Evolutionary conservation across 2,888 invertebrate genomes (phyloP), one percentile per base, ranked within the genome.

Genomic region (Minunthozetes semirufus): DNA sequence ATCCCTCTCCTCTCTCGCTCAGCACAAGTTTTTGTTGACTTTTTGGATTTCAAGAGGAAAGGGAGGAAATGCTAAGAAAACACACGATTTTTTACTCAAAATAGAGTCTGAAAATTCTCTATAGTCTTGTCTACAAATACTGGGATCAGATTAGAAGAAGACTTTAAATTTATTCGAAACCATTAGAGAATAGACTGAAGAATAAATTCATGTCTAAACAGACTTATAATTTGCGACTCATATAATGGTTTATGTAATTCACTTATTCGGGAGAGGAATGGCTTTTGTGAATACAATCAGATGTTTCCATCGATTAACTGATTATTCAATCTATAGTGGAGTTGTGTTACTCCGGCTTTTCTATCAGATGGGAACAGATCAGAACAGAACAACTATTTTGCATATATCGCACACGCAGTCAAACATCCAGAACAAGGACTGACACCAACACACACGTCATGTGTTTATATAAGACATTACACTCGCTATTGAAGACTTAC

Each of bases 1-100:
- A 22, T 56, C n/a, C 56, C n/a, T 63, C 56, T 22, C 22, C 33
- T n/a, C 3, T n/a, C 33, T 5, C 33, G 1, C 33, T 56, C 56
- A 4, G n/a, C 19, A 68, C n/a, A 6, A 59, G 22, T 9, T 29
- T 66, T 42, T 68, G 68, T 68, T 68, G 68, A 68, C 46, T 68
- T 68, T 68, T 68, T 8, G 68, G 68, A 68, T 68, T 68, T 68
- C 8, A 66, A 68, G 46, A 68, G 68, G 68, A 68, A 68, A 68
- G 42, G 68, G 38, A 33, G n/a, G n/a, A n/a, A n/a, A n/a, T n/a
- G n/a, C n/a, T n/a, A n/a, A 66, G 42, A 68, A 46, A 68, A 68
- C 42, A 68, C 56, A 56, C 1, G 25, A 56, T 11, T 25, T 56
- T 56, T 56, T 33, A 33, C 33, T 56, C n/a, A 11, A 48, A 48